phyloP scores from a whole-genome alignment of 2,113 vertebrate species.

The Rhinolophus sinicus region DNA sequence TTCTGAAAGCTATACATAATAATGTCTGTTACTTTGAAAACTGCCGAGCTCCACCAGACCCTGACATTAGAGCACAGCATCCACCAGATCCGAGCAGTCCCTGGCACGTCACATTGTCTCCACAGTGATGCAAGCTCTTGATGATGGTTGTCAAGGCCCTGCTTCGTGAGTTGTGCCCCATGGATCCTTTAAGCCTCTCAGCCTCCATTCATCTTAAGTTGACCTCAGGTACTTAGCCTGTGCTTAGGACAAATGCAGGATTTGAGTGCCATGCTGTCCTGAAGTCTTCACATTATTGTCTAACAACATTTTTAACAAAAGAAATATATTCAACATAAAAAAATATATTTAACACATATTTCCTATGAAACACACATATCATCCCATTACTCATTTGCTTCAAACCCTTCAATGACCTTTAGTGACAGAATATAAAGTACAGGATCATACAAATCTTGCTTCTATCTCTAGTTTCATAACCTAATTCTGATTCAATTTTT shows the following conservation, averaged over 20 bases:
- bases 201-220: neutral
- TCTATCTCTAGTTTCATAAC: neutral
- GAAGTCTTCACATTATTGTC: neutral
- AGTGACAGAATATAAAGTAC: neutral
- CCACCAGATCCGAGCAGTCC: neutral
- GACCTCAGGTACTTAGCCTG: neutral
- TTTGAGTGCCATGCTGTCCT: neutral
- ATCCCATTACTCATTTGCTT: neutral
- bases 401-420: neutral
- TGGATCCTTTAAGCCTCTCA: neutral
- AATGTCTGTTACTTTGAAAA: slow-evolving; percentile 60
- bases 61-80: neutral
- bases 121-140: neutral
- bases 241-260: neutral
- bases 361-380: neutral
- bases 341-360: neutral
- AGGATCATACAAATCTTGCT: neutral
- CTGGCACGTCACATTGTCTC: neutral
- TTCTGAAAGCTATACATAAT: slow-evolving; percentile 73
- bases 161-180: neutral
- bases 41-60: slow-evolving; percentile 58
- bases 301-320: neutral
- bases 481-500: neutral
- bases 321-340: neutral
- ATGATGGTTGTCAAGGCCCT: neutral